Percentiles rank a stretch among this genome's conserved stretches.
Conservation (phyloP, 2,797 vertebrate genomes). For the Rhyacichthys aspro region DNA sequence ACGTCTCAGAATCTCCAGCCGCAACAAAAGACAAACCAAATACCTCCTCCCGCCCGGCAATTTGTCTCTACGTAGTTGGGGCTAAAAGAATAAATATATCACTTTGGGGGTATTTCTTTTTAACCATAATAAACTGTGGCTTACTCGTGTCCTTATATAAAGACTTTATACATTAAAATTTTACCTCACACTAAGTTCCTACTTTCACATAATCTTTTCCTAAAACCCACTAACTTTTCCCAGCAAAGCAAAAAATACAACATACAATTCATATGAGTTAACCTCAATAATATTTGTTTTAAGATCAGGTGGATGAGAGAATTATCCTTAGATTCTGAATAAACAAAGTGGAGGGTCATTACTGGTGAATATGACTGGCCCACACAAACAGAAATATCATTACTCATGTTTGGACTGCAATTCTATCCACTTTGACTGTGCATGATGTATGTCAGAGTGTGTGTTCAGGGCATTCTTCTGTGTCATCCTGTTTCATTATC, state of each 20-base stretch:
- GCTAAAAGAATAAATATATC: slow-evolving; percentile 4
- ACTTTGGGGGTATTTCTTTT: neutral
- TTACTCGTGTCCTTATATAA: neutral
- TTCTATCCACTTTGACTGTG: slow-evolving; percentile 12
- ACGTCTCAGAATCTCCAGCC: slow-evolving; percentile 26
- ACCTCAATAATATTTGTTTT: slow-evolving; percentile 29
- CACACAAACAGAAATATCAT: slow-evolving; percentile 35
- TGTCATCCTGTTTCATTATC: no score
- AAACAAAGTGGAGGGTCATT: slow-evolving; percentile 23
- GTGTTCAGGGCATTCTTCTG: slow-evolving; percentile 30
- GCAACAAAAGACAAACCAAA: slow-evolving; percentile 30
- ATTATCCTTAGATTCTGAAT: slow-evolving; percentile 9
- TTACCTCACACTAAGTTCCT: neutral
- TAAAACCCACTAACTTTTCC: neutral
- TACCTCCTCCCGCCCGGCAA: slow-evolving; percentile 7
- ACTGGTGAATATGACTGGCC: slow-evolving; percentile 20
- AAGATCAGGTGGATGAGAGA: slow-evolving; percentile 13
- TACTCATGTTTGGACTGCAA: slow-evolving; percentile 24
- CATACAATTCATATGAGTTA: neutral
- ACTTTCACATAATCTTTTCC: no score
- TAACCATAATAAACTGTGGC: neutral
- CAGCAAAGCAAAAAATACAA: neutral
- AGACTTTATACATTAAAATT: neutral
- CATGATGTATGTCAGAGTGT: slow-evolving; percentile 30
- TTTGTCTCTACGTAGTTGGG: slow-evolving; percentile 11